Evolutionary conservation across 2,113 vertebrate species (phyloP), one percentile per base, ranked within the genome.

Genomic region (Hemiprocne comata): DNA sequence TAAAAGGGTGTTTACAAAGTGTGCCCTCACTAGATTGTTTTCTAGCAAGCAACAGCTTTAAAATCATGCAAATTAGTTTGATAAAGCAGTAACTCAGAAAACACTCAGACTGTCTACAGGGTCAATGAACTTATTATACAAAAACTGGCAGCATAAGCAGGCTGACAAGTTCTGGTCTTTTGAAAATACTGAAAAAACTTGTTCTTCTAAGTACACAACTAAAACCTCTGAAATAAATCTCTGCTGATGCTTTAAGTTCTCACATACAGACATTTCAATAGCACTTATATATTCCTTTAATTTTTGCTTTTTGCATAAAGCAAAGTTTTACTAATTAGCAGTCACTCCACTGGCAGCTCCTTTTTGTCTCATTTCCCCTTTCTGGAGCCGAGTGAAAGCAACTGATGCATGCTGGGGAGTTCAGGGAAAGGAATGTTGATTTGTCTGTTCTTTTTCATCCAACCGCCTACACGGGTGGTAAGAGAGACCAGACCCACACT

Each of bases 311-410:
- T 80, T 66, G 42, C 95, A 89, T 89, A 92, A 36, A 84, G 70
- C 10, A 9, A 57, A 94, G 93, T 92, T 96, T 97, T 94, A 78
- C 96, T 98, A 96, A 98, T 98, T 97, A 98, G 93, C 92, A 93
- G 70, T 61, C 82, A 86, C 71, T 95, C 79, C 40, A 91, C 55
- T 81, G 69, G 71, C 57, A 96, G 78, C 38, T 40, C 89, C 80
- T 93, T 96, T 94, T 97, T 91, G 96, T 95, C 97, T 95, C 89
- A 87, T 87, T 94, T 97, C 61, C 87, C 81, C 31, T 61, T 88
- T 90, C 94, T 95, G 84, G 82, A 94, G 95, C 96, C 44, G 95
- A 97, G 72, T 96, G 92, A 96, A 98, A 95, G 93, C 93, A 95
- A 96, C 96, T 97, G 95, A 95, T 91, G 97, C 94, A 62, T 65